phyloP scores from a whole-genome alignment of 2,888 invertebrate species.

The Drosophila trichaetosa region DNA sequence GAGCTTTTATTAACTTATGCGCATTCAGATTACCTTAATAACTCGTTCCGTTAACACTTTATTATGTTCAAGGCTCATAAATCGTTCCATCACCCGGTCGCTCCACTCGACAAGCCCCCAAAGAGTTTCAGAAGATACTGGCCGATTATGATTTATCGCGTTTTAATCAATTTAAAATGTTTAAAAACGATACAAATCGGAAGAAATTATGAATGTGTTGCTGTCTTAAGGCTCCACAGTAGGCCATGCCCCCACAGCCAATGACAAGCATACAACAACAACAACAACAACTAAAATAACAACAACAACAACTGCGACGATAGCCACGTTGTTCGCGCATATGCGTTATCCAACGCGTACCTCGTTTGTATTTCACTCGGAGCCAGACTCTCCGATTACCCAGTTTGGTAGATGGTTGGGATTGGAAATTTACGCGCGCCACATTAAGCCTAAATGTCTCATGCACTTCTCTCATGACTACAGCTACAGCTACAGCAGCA shows the following conservation, averaged over 20 bases:
- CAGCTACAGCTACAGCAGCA: slow-evolving; percentile 23
- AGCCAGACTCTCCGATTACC: slow-evolving; percentile 67
- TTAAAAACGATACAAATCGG: slow-evolving; percentile 81
- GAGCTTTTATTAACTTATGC: slow-evolving; percentile 80
- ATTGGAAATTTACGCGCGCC: slow-evolving; percentile 66
- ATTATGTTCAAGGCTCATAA: slow-evolving; percentile 80
- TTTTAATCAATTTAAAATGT: slow-evolving; percentile 84
- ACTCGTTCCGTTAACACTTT: slow-evolving; percentile 84
- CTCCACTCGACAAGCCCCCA: slow-evolving; percentile 26
- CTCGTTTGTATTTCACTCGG: slow-evolving; percentile 73
- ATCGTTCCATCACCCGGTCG: slow-evolving; percentile 75
- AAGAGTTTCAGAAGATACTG: slow-evolving; percentile 48
- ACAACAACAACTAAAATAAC: slow-evolving; percentile 36
- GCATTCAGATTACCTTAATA: slow-evolving; percentile 81
- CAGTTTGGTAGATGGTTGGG: slow-evolving; percentile 39
- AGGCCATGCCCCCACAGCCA: slow-evolving; percentile 66
- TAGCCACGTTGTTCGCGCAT: slow-evolving; percentile 46
- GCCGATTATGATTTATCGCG: slow-evolving; percentile 84
- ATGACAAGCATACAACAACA: slow-evolving; percentile 64
- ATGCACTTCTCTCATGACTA: slow-evolving; percentile 34
- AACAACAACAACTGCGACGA: slow-evolving; percentile 34
- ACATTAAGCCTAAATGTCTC: slow-evolving; percentile 59
- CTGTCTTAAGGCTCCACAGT: slow-evolving; percentile 81
- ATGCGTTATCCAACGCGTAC: slow-evolving; percentile 74
- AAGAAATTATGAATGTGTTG: slow-evolving; percentile 80